These are phyloP conservation scores for Nicator chloris DNA, from an alignment of 2,113 vertebrate species.

Conservation along the genomic window DNA sequence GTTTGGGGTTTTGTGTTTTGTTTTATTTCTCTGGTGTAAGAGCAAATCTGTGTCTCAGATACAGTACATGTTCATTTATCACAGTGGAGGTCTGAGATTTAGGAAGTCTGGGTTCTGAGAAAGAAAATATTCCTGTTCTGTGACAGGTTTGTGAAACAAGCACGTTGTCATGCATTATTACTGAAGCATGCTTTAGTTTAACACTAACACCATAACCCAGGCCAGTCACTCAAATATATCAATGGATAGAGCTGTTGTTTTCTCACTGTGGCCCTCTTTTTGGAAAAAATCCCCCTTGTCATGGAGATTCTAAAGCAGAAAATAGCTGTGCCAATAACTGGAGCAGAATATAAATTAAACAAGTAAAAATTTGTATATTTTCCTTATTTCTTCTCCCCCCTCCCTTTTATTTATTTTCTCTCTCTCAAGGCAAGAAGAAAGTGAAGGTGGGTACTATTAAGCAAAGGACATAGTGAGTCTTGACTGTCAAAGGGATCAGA, in stretches of 20 bases:
- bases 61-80: neutral
- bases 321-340: neutral
- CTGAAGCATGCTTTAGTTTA: neutral
- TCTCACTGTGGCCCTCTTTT: neutral
- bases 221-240: neutral
- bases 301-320: neutral
- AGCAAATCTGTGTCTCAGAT: neutral
- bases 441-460: neutral
- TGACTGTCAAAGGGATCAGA: neutral
- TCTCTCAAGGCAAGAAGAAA: neutral
- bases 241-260: neutral
- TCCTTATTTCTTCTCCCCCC: rapidly evolving
- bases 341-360: neutral
- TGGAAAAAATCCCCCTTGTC: neutral
- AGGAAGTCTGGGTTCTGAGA: neutral
- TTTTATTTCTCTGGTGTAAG: neutral
- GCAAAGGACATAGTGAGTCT: neutral
- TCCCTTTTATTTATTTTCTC: neutral
- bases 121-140: neutral
- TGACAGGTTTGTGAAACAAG: neutral
- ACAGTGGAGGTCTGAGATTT: neutral
- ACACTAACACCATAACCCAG: neutral
- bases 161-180: neutral
- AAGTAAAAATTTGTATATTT: neutral
- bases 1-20: neutral